Evolutionary conservation across 2,797 vertebrate species (phyloP).

Genomic region (Sebastes iracundus): DNA sequence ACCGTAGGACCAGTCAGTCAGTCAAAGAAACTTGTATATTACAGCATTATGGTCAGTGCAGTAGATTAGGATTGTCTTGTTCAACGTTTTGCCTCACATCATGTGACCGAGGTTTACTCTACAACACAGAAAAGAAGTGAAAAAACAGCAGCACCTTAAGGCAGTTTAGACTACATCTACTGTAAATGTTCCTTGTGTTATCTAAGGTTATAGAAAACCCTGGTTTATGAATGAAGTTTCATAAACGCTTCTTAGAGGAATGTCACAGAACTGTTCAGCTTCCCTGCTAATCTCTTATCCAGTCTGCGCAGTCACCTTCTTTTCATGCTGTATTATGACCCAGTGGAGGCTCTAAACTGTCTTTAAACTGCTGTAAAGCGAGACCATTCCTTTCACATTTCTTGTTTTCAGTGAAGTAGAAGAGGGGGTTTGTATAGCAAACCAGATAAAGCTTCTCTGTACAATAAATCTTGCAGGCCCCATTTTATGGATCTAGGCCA

Average conservation of each 20-base stretch:
- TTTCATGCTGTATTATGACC: slow-evolving; percentile 7
- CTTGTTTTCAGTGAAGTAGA: slow-evolving; percentile 13
- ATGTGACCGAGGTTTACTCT: not conserved
- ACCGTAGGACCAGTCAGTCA: not conserved
- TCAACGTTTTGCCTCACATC: not conserved
- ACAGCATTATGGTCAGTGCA: not conserved
- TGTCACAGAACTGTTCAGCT: not conserved
- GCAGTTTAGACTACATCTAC: not conserved
- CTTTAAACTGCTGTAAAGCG: slow-evolving; percentile 31
- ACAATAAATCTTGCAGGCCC: slow-evolving; percentile 50
- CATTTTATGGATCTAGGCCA: slow-evolving; percentile 64
- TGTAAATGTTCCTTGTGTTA: not conserved
- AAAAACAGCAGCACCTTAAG: not conserved
- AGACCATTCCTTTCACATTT: not conserved
- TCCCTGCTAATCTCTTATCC: slow-evolving; percentile 3
- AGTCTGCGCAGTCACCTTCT: not conserved
- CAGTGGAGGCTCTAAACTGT: slow-evolving; percentile 13
- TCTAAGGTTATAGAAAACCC: not conserved
- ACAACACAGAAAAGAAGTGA: not conserved
- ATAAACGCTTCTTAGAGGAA: not conserved
- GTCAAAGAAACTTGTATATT: not conserved
- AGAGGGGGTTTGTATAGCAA: slow-evolving; percentile 25
- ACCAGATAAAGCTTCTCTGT: slow-evolving; percentile 30
- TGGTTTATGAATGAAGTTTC: not conserved
- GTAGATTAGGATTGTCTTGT: not conserved